Conservation (phyloP, 2,888 invertebrate species). For the Listrodromus nycthemerus region DNA sequence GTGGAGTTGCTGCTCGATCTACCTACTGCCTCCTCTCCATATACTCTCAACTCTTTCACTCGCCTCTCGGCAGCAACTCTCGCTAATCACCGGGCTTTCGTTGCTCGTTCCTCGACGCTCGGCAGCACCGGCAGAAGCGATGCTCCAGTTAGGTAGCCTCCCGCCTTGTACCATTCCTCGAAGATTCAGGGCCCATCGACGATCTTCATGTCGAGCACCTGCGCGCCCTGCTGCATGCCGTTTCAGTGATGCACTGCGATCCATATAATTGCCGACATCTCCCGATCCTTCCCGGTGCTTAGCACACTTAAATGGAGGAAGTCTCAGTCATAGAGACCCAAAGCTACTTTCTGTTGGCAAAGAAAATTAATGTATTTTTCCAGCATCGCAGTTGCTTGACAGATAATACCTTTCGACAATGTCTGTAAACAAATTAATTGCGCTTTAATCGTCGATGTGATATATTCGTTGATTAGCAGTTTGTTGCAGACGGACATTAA, state of each 20-base stretch:
- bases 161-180: constrained; percentile 10
- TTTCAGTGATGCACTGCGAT: constrained; percentile 22
- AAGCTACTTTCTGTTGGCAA: neutral
- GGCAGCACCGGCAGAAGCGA: constrained; percentile 35
- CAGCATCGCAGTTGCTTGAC: neutral
- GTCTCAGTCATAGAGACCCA: neutral
- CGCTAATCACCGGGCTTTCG: constrained; percentile 65
- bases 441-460: neutral
- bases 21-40: constrained; percentile 28
- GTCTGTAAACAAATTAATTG: neutral
- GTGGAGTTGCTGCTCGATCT: constrained; percentile 35
- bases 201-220: constrained; percentile 60
- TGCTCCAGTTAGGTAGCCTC: constrained; percentile 65
- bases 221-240: constrained; percentile 35
- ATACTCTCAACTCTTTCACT: constrained; percentile 34
- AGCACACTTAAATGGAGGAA: constrained; percentile 13
- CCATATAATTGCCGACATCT: constrained; percentile 37
- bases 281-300: constrained; percentile 17
- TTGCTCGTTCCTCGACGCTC: constrained; percentile 50
- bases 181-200: constrained; percentile 42
- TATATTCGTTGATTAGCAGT: neutral
- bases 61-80: constrained; percentile 53
- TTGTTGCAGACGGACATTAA: neutral
- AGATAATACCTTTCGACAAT: neutral
- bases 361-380: neutral